These are phyloP conservation scores for Penaeus monodon DNA, from an alignment of 2,888 invertebrate species.

Conservation along the genomic window DNA sequence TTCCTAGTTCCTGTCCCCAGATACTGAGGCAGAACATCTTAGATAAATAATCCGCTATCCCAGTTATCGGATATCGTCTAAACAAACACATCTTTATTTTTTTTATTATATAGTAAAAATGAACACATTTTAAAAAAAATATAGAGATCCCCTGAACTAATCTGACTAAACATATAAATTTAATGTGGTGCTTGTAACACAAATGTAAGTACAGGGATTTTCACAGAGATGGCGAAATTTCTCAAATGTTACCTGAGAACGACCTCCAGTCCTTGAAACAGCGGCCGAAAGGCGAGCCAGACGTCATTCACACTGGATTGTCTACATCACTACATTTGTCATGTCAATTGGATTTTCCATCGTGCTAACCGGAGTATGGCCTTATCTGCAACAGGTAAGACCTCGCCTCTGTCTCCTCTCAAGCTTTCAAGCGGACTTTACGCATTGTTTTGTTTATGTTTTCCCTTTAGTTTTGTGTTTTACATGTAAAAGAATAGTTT, in stretches of 20 bases:
- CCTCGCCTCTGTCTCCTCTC: conserved; percentile 66
- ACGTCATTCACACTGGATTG: conserved; percentile 84
- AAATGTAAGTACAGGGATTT: too few species aligned
- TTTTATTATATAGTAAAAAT: too few species aligned
- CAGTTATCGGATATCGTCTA: too few species aligned
- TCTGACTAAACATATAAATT: too few species aligned
- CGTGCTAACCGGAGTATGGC: conserved; percentile 89
- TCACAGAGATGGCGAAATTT: conserved; percentile 4
- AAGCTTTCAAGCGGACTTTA: neutral
- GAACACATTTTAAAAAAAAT: too few species aligned
- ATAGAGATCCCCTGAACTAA: too few species aligned
- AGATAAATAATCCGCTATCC: too few species aligned
- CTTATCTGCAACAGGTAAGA: conserved; percentile 85
- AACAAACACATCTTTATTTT: too few species aligned
- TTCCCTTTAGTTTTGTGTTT: neutral
- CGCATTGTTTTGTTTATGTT: neutral
- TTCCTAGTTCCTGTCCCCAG: too few species aligned
- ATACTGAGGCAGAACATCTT: too few species aligned
- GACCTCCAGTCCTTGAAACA: conserved; percentile 73
- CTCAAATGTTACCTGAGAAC: neutral
- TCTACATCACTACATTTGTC: conserved; percentile 91
- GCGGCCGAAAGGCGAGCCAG: conserved; percentile 77
- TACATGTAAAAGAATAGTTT: neutral
- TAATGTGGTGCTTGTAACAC: too few species aligned
- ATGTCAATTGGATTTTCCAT: conserved; percentile 91